Evolutionary conservation across 2,888 invertebrate genomes (phyloP).

Genomic region (Auanema sp.): DNA sequence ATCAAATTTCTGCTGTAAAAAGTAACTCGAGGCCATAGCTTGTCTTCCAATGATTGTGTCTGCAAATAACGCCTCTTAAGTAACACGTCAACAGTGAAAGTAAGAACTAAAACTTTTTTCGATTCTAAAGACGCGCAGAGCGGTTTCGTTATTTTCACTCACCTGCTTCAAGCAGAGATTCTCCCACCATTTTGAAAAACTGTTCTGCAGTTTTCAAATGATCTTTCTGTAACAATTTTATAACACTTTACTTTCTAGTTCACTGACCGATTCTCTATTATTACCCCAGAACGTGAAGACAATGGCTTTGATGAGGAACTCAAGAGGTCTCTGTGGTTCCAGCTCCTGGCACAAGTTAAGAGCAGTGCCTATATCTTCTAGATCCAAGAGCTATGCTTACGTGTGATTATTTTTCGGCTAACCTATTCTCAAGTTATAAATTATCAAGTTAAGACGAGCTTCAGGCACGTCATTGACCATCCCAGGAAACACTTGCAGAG

Average conservation of each 20-base stretch:
- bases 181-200: constrained; percentile 90
- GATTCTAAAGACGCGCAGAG: not conserved
- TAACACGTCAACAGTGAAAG: not conserved
- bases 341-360: constrained; percentile 72
- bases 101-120: not conserved
- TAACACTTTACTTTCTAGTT: constrained; percentile 1
- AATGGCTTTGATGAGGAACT: constrained; percentile 93
- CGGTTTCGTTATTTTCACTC: not conserved
- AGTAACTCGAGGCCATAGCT: constrained; percentile 96
- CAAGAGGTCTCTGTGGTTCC: constrained; percentile 89
- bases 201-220: constrained; percentile 92
- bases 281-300: constrained; percentile 91
- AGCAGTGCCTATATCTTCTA: constrained; percentile 53
- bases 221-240: constrained; percentile 76
- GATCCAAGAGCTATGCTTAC: constrained; percentile 13
- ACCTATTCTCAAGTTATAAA: constrained; percentile 83
- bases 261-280: constrained; percentile 81
- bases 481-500: constrained; percentile 76
- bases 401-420: not conserved
- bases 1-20: constrained; percentile 89
- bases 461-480: constrained; percentile 93
- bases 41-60: constrained; percentile 91
- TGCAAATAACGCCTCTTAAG: constrained; percentile 48
- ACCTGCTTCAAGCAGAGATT: constrained; percentile 32
- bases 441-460: constrained; percentile 90